These are phyloP conservation scores for Coreius guichenoti DNA, from an alignment of 2,797 vertebrate genomes.

Conservation along the genomic window DNA sequence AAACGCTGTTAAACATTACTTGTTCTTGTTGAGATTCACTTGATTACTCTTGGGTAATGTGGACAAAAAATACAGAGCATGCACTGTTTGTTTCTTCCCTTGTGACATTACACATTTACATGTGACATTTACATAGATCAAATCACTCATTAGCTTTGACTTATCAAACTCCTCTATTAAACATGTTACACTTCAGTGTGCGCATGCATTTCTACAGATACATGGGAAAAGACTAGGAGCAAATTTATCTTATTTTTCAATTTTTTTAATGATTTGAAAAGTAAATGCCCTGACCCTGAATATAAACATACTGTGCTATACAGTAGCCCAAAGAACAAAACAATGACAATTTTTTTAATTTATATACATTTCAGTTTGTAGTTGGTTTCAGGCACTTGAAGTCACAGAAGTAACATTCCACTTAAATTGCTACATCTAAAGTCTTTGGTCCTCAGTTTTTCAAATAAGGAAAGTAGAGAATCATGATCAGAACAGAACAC, in stretches of 20 bases:
- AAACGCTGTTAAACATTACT: not conserved
- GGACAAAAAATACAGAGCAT: not conserved
- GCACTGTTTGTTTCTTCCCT: not conserved
- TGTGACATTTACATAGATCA: not conserved
- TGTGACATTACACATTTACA: not conserved
- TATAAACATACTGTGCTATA: constrained; percentile 66
- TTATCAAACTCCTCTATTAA: not conserved
- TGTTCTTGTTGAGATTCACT: not conserved
- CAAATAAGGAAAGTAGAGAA: constrained; percentile 65
- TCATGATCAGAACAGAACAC: constrained; percentile 72
- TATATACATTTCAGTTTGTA: constrained; percentile 63
- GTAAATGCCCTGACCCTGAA: constrained; percentile 68
- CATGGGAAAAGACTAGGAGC: constrained; percentile 58
- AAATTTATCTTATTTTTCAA: constrained; percentile 54
- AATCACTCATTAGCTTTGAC: not conserved
- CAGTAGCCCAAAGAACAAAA: constrained; percentile 69
- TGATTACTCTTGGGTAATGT: not conserved
- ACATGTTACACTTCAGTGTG: not conserved
- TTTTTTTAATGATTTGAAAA: constrained; percentile 72
- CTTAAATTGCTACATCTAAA: constrained; percentile 64
- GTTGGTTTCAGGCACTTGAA: constrained; percentile 78
- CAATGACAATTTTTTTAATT: constrained; percentile 60
- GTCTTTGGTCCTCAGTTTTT: constrained; percentile 73
- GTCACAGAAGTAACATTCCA: constrained; percentile 67
- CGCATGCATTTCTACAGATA: not conserved